Conservation (phyloP, 2,888 invertebrate genomes). For the Netelia inedita region DNA sequence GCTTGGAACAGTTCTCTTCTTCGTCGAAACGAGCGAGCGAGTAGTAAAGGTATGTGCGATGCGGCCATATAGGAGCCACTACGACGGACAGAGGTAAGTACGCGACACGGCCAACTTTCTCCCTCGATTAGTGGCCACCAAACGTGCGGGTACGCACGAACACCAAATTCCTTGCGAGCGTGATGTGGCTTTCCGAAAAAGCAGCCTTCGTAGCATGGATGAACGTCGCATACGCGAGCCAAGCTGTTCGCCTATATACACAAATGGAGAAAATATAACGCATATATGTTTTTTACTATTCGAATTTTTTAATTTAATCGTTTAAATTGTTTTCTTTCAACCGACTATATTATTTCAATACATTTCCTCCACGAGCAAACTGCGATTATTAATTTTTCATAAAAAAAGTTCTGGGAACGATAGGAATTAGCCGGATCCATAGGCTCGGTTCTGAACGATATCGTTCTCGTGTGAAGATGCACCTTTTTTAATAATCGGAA, state of each 20-base stretch:
- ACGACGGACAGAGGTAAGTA: constrained; percentile 38
- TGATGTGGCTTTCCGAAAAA: constrained; percentile 66
- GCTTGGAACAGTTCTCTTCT: constrained; percentile 60
- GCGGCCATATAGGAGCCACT: constrained; percentile 9
- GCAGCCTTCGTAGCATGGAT: constrained; percentile 53
- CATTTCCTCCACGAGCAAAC: too few species aligned
- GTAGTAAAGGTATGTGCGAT: constrained; percentile 50
- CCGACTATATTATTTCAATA: too few species aligned
- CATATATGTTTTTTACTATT: background rate
- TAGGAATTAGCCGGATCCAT: too few species aligned
- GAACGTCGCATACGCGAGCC: background rate
- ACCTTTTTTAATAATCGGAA: too few species aligned
- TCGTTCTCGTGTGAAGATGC: too few species aligned
- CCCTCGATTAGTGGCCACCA: constrained; percentile 68
- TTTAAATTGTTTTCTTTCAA: too few species aligned
- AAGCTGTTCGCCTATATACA: background rate
- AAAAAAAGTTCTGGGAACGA: too few species aligned
- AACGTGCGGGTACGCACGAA: constrained; percentile 68
- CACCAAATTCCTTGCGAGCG: constrained; percentile 64
- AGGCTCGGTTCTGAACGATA: too few species aligned
- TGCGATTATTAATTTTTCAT: too few species aligned
- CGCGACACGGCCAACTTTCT: constrained; percentile 70
- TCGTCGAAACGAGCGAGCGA: constrained; percentile 23
- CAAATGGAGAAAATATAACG: background rate
- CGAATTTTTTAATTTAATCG: too few species aligned